These are phyloP conservation scores for Parauchenoglanis punctatus DNA, from an alignment of 2,797 vertebrate species.

Conservation along the genomic window DNA sequence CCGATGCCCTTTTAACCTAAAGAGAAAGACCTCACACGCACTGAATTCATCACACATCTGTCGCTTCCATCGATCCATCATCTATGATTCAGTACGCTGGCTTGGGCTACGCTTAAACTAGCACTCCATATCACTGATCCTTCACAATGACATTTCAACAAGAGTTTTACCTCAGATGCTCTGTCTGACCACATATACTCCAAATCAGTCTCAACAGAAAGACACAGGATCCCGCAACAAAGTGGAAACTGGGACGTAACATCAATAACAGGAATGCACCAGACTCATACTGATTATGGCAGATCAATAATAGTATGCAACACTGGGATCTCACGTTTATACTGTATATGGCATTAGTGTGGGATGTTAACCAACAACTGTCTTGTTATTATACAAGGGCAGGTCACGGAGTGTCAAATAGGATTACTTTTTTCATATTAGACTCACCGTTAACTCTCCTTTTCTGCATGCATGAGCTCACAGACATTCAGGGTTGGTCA, in stretches of 20 bases:
- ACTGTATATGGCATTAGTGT: background rate
- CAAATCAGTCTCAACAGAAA: conserved; percentile 1
- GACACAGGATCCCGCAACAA: background rate
- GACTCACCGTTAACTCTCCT: background rate
- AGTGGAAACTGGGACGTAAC: background rate
- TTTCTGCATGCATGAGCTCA: background rate
- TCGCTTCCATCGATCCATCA: conserved; percentile 2
- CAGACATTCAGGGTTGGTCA: background rate
- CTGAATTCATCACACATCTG: conserved; percentile 8
- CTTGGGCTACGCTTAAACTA: background rate
- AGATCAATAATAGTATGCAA: background rate
- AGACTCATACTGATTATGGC: background rate
- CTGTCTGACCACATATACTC: background rate
- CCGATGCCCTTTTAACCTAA: conserved; percentile 16
- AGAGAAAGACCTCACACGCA: conserved; percentile 22
- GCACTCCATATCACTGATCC: background rate
- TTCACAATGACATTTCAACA: background rate
- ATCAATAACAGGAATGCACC: background rate
- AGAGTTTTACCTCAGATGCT: background rate
- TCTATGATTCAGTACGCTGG: background rate
- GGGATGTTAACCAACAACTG: background rate
- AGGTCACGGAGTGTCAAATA: background rate
- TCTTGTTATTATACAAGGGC: background rate
- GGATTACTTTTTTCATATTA: background rate
- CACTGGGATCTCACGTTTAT: background rate